Base-by-base conservation (phyloP, 2,113 vertebrate species). In the Hemichromis elongatus region DNA sequence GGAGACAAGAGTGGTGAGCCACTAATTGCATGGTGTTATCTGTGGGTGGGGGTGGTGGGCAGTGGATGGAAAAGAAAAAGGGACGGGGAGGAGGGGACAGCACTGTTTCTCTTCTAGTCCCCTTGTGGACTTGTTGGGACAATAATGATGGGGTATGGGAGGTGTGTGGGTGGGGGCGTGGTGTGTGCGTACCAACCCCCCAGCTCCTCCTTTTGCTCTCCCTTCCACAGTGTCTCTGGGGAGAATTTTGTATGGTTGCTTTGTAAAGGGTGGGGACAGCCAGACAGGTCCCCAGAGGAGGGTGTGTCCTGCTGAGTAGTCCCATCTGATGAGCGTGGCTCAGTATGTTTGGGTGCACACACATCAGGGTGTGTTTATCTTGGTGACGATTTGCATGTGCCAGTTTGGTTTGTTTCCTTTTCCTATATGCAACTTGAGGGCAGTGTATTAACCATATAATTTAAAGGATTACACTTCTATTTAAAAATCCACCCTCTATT, bases 21-120 rank as follows among this genome's bases (percentile, higher is more conserved):
- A 93, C 92, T 95, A 96, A 96, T 96, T 96, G 93, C 85, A 96
- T 89, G 90, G 84, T 96, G 91, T 92, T 92, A 91, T 93, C 55
- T 77, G 82, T 84, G 85, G 92, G 91, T 80, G 82, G 86, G 85
- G 92, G 91, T 80, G 84, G 89, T 61, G 87, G 85, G 92, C n/a
- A 50, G 85, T n/a, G 85, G 45, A 88, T 83, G 79, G 70, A 90
- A 79, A 66, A 24, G 47, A 73, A 77, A 79, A 84, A 70, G 63
- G 75, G 83, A 59, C 52, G 8, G 26, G 88, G 75, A 47, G 83
- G 88, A 77, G 88, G 90, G 86, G 73, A 81, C 56, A 0, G 30
- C 30, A 9, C 77, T 2, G 68, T 28, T 93, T 85, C 91, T 85
- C 92, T 88, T 91, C 77, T 28, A 70, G 87, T 92, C 88, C 89